Evolutionary conservation across 2,113 vertebrate species (phyloP), one percentile per base, ranked within the genome.

Genomic region (Camelus dromedarius): DNA sequence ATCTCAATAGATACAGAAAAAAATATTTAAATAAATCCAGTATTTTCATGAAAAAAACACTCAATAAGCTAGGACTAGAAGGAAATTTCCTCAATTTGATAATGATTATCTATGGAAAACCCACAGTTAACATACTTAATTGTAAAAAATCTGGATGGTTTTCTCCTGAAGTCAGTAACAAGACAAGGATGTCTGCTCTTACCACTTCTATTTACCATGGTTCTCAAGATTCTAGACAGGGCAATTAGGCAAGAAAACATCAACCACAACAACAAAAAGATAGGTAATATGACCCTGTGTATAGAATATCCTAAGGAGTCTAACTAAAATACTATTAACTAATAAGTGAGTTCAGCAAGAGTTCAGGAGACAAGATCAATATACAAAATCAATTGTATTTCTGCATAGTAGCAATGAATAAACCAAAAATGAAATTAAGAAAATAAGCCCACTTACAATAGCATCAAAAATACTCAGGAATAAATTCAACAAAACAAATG

Each of bases 371-470:
- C 32, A 92, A 66, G 6, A 52, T 66, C n/a, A 54, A n/a, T 32
- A 64, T n/a, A 66, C 4, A 84, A 75, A 92, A 84, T 54, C 46
- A 62, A 52, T 35, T 72, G 30, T 58, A 72, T 82, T 91, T 80
- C 62, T 56, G 35, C 32, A 46, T 26, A 81, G 35, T 32, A 81
- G 35, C 90, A 92, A 83, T 38, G 12, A 73, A 42, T 30, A 72
- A 73, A 62, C 66, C n/a, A n/a, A 73, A 82, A 92, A 83, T 62
- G 66, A 82, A 92, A 70, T 92, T 75, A 58, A 70, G 81, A 80
- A 70, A 91, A 80, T 22, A 73, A 46, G 30, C 72, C 52, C 30
- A 70, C 35, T 91, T 72, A 82, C 72, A 82, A 91, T 15, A 62
- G 13, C 3, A 50, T 92, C 24, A 62, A 73, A 83, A 73, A 35